A percentile compares a stretch with the other conserved stretches of the same genome.
Conservation (phyloP, 2,797 vertebrate genomes). For the Myotis daubentonii region DNA sequence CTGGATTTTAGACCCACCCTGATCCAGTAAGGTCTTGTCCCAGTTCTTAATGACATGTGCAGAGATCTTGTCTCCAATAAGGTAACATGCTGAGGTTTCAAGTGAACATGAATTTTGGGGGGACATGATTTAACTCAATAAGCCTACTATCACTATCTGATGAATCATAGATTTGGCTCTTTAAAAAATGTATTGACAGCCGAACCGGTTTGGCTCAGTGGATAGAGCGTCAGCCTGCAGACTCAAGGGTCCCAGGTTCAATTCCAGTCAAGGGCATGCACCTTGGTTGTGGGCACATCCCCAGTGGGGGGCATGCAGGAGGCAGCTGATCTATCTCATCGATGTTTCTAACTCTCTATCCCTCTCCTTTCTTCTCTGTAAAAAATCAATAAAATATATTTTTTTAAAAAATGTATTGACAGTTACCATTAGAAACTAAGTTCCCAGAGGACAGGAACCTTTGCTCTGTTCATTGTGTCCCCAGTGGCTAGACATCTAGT, state of each 20-base stretch:
- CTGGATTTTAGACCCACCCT: not conserved
- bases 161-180: not conserved
- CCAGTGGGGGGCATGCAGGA: too few relatives aligned
- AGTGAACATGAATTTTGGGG: not conserved
- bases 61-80: not conserved
- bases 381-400: too few relatives aligned
- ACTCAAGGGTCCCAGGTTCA: too few relatives aligned
- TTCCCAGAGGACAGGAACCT: not conserved
- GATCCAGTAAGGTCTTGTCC: not conserved
- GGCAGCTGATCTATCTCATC: too few relatives aligned
- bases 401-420: not conserved
- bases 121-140: not conserved
- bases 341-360: too few relatives aligned
- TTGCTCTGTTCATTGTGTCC: not conserved
- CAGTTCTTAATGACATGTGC: not conserved
- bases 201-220: too few relatives aligned
- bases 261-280: too few relatives aligned
- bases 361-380: too few relatives aligned
- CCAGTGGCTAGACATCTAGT: too few relatives aligned
- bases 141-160: not conserved
- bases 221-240: too few relatives aligned
- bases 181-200: not conserved
- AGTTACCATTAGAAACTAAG: not conserved
- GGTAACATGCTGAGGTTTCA: not conserved
- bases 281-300: too few relatives aligned